Evolutionary conservation across 2,797 vertebrate genomes (phyloP).

Genomic region (Falco rusticolus): DNA sequence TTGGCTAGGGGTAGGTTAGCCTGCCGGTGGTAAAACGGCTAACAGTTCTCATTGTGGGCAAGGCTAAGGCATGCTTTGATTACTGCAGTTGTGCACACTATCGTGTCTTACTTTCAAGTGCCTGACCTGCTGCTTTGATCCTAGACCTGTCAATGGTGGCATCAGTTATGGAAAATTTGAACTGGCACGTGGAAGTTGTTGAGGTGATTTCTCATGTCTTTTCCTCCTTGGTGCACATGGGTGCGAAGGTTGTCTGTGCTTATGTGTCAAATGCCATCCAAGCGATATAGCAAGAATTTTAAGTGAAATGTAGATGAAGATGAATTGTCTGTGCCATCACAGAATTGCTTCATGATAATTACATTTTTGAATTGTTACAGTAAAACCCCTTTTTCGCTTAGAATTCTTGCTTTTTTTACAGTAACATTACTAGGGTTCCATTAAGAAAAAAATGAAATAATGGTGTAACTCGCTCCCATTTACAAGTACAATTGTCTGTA

Average conservation of each 20-base stretch:
- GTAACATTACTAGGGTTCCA: background rate
- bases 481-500: background rate
- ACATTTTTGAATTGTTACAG: background rate
- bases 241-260: background rate
- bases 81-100: background rate
- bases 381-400: background rate
- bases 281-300: background rate
- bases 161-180: background rate
- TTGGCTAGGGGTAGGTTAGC: background rate
- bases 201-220: background rate
- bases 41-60: background rate
- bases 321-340: background rate
- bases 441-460: background rate
- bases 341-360: background rate
- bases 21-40: background rate
- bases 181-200: background rate
- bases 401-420: background rate
- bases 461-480: background rate
- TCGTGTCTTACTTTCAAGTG: slow-evolving; percentile 39
- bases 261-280: background rate
- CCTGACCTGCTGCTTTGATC: slow-evolving; percentile 22
- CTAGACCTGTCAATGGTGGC: background rate
- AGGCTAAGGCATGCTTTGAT: background rate
- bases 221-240: background rate
- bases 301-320: background rate